Base-by-base conservation (phyloP, 2,888 invertebrate genomes). In the Sepioteuthis lessoniana region DNA sequence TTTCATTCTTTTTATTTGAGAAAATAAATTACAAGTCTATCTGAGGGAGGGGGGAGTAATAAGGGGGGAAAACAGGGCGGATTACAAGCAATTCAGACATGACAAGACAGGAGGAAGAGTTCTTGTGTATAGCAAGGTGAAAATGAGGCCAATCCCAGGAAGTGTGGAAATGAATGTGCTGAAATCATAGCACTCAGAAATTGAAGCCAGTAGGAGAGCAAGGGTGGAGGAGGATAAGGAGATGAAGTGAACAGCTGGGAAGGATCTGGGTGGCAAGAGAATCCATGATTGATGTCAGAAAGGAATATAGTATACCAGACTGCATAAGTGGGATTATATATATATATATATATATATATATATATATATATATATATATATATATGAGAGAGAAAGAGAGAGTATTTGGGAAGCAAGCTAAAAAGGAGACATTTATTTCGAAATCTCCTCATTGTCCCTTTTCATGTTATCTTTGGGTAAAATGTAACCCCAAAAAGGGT, bases 141-240 rank as follows among this genome's bases (percentile, higher is more conserved):
- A 76, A 76, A 76, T 76, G 76, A 76, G 76, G 76, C 76, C 76
- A 76, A 76, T 76, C 76, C 76, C 35, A 76, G 76, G 76, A 76
- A 76, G n/a, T 76, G 76, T 35, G n/a, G 76, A 76, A 76, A 55
- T 25, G 55, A 55, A 55, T 55, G 55, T 55, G 55, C 25, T 55
- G 55, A 55, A 55, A 76, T 76, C 35, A 76, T 76, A 76, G 76
- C 76, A 76, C n/a, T 35, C 76, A 76, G n/a, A 76, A 76, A 76
- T n/a, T 76, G 76, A 76, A 76, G 76, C 76, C 35, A 2, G 19
- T 21, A 76, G n/a, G 76, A 76, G 35, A 35, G 76, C 76, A 76
- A 13, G 16, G 60, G 31, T 28, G 31, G 19, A 76, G 19, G 76
- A 76, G 76, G 25, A 25, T 42, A 42, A 42, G 42, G 7, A 42